Evolutionary conservation across 2,888 invertebrate species (phyloP), one percentile per base, ranked within the genome.

Genomic region (Sycophila texana): DNA sequence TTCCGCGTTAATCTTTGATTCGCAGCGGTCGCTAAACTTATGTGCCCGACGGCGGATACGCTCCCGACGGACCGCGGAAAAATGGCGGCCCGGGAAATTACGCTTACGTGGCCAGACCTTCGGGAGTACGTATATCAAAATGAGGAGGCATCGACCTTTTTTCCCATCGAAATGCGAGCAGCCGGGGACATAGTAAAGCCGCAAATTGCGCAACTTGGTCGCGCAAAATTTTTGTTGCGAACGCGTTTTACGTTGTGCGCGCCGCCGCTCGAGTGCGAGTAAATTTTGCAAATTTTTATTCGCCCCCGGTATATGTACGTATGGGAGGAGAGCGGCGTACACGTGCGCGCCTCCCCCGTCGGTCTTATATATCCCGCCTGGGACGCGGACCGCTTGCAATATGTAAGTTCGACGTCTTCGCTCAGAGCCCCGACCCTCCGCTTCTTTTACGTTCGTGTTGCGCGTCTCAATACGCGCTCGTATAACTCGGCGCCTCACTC

Each of bases 211-310:
- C 39, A 39, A 39, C 39, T 39, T 39, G 0, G 14, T 18, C n/a
- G 51, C 26, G 22, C 20, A 51, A 49, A 61, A 65, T 53, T 58
- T 71, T 10, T 47, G 20, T n/a, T 14, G 39, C 18, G 10, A 39
- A 4, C 57, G 65, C 47, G 53, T 65, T 57, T 74, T 63, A 63
- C 39, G 63, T n/a, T 26, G 57, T 22, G 58, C 26, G 39, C 13
- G 47, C 39, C 13, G 14, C 13, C 2, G 14, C 66, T 61, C 58
- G 49, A 66, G n/a, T 16, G 61, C 60, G 5, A 51, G 66, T 77
- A 53, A 71, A 71, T 77, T 72, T 77, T 49, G 22, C 30, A 72
- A 77, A 60, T 49, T 77, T 72, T 72, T 57, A 77, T 72, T 58
- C 60, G 47, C 60, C 53, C 53, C 26, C 61, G 13, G 53, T n/a